phyloP scores from a whole-genome alignment of 2,113 vertebrate genomes.

The Nothoprocta pentlandii region DNA sequence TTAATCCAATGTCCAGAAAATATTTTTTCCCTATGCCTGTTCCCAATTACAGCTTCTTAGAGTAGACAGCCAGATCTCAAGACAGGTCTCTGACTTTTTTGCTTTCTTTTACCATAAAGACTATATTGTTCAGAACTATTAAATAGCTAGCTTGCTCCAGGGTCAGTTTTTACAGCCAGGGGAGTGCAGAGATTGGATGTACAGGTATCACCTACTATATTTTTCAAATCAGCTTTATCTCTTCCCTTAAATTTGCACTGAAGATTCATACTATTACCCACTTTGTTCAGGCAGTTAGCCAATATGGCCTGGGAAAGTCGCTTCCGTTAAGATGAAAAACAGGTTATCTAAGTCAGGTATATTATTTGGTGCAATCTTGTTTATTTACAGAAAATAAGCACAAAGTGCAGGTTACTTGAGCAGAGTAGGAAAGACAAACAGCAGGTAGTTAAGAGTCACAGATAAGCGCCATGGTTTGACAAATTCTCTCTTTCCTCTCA shows the following conservation, averaged over 20 bases:
- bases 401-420: constrained; percentile 23
- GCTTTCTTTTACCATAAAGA: neutral
- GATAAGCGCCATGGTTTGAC: accelerated
- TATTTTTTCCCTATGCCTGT: neutral
- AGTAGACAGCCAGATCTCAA: neutral
- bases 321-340: constrained; percentile 23
- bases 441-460: neutral
- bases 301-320: neutral
- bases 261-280: constrained; percentile 43
- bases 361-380: constrained; percentile 47
- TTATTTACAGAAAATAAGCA: constrained; percentile 55
- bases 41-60: neutral
- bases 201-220: neutral
- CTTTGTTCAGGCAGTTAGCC: constrained; percentile 34
- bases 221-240: constrained; percentile 22
- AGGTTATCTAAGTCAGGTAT: constrained; percentile 17
- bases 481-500: neutral
- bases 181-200: neutral
- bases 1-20: neutral
- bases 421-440: constrained; percentile 24
- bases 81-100: accelerated
- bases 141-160: neutral
- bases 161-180: neutral
- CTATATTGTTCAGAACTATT: neutral
- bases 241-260: constrained; percentile 24